Evolutionary conservation across 2,888 invertebrate species (phyloP).

Genomic region (Drosophila nigricruria): DNA sequence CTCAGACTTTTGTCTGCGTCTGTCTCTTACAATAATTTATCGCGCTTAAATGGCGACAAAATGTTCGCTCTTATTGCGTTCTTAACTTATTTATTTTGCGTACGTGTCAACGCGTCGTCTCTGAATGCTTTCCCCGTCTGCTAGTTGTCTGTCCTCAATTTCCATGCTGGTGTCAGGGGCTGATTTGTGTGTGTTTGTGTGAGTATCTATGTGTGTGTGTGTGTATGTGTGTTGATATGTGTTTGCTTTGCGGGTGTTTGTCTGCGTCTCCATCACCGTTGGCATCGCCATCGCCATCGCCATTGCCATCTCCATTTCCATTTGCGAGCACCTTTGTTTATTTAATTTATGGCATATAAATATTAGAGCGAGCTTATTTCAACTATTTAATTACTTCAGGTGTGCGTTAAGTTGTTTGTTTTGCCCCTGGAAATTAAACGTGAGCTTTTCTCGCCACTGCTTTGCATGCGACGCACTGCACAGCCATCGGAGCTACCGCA

Average conservation of each 20-base stretch:
- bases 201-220: not conserved
- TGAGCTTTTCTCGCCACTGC: constrained; percentile 9
- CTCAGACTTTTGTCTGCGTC: constrained; percentile 1
- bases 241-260: constrained; percentile 17
- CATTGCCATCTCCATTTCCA: constrained; percentile 16
- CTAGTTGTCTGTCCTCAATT: constrained; percentile 20
- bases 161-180: constrained; percentile 3
- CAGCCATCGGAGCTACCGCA: not conserved
- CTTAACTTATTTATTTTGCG: constrained; percentile 79
- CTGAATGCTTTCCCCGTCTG: constrained; percentile 12
- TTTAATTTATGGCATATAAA: constrained; percentile 77
- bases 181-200: constrained; percentile 4
- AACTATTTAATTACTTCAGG: constrained; percentile 79
- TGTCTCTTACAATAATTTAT: constrained; percentile 71
- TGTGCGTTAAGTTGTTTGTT: constrained; percentile 53
- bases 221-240: constrained; percentile 8
- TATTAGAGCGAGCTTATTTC: constrained; percentile 76
- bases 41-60: constrained; percentile 81
- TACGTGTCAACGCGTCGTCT: constrained; percentile 74
- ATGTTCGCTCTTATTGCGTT: constrained; percentile 79
- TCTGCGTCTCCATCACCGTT: constrained; percentile 16
- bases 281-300: not conserved
- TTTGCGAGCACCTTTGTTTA: constrained; percentile 63
- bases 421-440: constrained; percentile 36
- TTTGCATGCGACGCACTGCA: constrained; percentile 14